Base-by-base conservation (phyloP, 2,888 invertebrate species). In the Melitaea athalia region DNA sequence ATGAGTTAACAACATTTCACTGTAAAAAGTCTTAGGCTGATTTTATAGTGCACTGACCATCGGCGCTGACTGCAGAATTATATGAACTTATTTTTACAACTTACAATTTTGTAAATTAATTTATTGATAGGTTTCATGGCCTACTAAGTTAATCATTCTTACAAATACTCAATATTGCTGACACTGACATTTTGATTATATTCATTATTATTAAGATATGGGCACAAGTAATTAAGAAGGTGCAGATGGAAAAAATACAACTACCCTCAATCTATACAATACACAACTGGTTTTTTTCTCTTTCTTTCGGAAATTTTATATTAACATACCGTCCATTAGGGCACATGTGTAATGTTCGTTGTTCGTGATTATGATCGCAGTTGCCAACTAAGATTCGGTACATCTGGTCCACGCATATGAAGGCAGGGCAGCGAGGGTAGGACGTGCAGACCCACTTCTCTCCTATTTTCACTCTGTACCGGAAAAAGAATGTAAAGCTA, bases 261-360 rank as follows among this genome's bases (percentile, higher is more conserved):
- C 14, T 49, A 49, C 47, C 38, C 5, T 12, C 45, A n/a, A n/a
- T 49, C 5, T 5, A 49, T 14, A 49, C 47, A 49, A 60, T 31
- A 57, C 33, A 38, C 24, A 17, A 15, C n/a, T 15, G 38, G n/a
- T 38, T 57, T 57, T 15, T 33, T 15, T 10, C 38, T 42, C 10
- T 57, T n/a, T 15, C 42, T n/a, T n/a, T 6, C 10, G 5, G n/a
- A n/a, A 49, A 49, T 17, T 52, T 52, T 52, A 52, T 52, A 59
- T 78, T 77, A 15, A 79, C 65, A 65, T 81, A 84, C 73, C 70
- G 79, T 0, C 81, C 83, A 67, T 84, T 77, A 2, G 76, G n/a
- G 64, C 80, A 80, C 17, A 68, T 60, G 57, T 76, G 73, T 0
- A 85, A 24, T 0, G 11, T 47, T 7, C 67, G 73, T 55, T 72